Conservation (phyloP, 2,888 invertebrate species). For the Coenonympha glycerion region DNA sequence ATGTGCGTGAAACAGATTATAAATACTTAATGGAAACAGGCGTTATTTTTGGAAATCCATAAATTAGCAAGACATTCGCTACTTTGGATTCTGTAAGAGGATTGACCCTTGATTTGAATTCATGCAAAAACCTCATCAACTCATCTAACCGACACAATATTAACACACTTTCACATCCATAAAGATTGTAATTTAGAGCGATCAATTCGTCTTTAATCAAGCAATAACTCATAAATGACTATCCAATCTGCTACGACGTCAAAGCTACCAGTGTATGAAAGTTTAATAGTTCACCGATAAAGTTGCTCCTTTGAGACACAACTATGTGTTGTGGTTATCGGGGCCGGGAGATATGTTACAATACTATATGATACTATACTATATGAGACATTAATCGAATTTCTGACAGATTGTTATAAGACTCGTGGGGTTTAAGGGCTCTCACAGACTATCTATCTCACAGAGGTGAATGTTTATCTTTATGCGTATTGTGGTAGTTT, state of each 20-base stretch:
- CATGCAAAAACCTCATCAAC: no score
- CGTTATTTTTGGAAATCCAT: no score
- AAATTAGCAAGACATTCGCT: no score
- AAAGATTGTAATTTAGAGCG: background rate
- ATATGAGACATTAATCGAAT: constrained; percentile 27
- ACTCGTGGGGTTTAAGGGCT: constrained; percentile 11
- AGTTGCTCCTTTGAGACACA: background rate
- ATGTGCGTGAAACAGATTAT: no score
- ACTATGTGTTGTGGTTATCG: constrained; percentile 14
- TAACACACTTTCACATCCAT: background rate
- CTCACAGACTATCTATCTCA: background rate
- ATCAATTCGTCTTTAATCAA: background rate
- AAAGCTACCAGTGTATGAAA: background rate
- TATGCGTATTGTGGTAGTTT: no score
- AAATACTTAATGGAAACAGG: no score
- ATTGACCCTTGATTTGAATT: no score
- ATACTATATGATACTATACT: constrained; percentile 25
- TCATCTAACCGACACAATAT: no score
- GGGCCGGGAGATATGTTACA: constrained; percentile 11
- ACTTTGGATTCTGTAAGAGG: no score
- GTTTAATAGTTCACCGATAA: background rate
- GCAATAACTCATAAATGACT: background rate
- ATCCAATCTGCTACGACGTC: background rate
- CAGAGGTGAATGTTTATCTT: no score
- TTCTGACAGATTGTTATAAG: constrained; percentile 26